Evolutionary conservation across 2,113 vertebrate genomes (phyloP).

Genomic region (Monarcha castaneiventris): DNA sequence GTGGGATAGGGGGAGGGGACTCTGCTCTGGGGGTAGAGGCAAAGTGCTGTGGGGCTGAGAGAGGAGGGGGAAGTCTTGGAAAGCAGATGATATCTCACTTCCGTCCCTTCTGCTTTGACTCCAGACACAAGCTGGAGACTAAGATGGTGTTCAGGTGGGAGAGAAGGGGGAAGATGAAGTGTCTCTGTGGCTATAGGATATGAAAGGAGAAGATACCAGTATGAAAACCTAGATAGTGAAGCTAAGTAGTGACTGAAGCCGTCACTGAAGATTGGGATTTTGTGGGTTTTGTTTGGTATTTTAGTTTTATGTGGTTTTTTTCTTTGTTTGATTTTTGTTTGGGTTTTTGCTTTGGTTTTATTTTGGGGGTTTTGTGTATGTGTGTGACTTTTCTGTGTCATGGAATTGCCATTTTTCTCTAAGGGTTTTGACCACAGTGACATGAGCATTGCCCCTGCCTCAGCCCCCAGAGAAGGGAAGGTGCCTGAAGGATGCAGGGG

Average conservation of each 20-base stretch:
- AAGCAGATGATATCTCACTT: not conserved
- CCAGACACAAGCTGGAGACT: not conserved
- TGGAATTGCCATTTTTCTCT: not conserved
- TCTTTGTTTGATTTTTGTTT: not conserved
- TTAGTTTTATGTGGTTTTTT: not conserved
- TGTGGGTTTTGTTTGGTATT: not conserved
- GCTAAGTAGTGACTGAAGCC: not conserved
- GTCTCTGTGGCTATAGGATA: not conserved
- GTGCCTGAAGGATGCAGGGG: not conserved
- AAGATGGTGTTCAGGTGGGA: not conserved
- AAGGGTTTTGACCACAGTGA: not conserved
- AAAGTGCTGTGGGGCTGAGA: not conserved
- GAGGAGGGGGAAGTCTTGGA: not conserved
- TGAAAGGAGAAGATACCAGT: not conserved
- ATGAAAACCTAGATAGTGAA: not conserved
- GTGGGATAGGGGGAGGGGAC: accelerated
- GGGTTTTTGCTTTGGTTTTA: not conserved
- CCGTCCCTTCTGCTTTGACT: not conserved
- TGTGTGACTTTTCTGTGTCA: not conserved
- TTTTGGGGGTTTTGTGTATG: not conserved
- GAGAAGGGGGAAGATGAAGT: not conserved
- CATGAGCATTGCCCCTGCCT: accelerated
- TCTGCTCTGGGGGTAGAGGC: not conserved
- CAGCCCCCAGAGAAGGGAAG: not conserved
- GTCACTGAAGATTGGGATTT: not conserved